Evolutionary conservation across 2,113 vertebrate genomes (phyloP).

Genomic region (Cheilinus undulatus): DNA sequence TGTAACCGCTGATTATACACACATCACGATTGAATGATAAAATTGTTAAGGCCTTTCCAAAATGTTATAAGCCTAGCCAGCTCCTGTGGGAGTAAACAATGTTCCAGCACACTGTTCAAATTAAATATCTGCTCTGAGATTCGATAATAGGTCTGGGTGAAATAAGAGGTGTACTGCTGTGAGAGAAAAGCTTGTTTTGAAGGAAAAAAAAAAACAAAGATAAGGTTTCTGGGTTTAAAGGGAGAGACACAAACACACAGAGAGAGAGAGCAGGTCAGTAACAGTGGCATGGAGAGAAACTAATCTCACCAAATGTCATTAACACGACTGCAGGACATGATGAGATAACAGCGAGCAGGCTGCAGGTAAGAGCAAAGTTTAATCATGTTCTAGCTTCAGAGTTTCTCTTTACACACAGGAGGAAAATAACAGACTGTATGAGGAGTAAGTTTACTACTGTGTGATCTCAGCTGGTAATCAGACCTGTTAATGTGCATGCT

Average conservation of each 20-base stretch:
- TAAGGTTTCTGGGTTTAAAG: slow-evolving; percentile 10
- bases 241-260: slow-evolving; percentile 3
- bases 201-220: not conserved
- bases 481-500: slow-evolving; percentile 30
- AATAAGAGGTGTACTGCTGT: slow-evolving; percentile 5
- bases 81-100: slow-evolving; percentile 65
- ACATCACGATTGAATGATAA: no score
- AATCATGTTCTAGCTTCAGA: slow-evolving; percentile 63
- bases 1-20: no score
- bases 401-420: slow-evolving; percentile 40
- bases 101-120: slow-evolving; percentile 68
- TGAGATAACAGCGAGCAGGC: slow-evolving; percentile 35
- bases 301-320: slow-evolving; percentile 69
- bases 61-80: no score
- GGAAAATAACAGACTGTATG: slow-evolving; percentile 31
- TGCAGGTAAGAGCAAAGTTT: slow-evolving; percentile 19
- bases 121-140: slow-evolving; percentile 51
- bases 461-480: slow-evolving; percentile 24
- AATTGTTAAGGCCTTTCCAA: no score
- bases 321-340: slow-evolving; percentile 57
- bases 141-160: slow-evolving; percentile 52
- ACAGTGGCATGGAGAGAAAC: slow-evolving; percentile 43
- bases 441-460: slow-evolving; percentile 3
- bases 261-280: no score
- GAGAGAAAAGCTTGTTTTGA: slow-evolving; percentile 1